phyloP scores from a whole-genome alignment of 2,797 vertebrate species.

The Pangasius djambal region DNA sequence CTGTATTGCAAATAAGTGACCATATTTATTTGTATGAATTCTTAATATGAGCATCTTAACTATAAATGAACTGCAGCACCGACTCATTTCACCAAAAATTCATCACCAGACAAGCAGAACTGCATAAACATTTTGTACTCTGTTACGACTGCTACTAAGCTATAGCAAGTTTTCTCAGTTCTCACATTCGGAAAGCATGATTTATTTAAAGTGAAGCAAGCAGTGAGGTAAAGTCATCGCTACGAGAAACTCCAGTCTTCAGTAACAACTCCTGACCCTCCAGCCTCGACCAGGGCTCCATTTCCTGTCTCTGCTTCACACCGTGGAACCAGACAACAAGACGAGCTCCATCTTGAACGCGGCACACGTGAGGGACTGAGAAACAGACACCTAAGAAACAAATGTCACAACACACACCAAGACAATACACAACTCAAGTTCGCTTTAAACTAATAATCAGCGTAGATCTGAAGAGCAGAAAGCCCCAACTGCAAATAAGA shows the following conservation, averaged over 20 bases:
- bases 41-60: background rate
- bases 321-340: constrained; percentile 22
- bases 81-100: background rate
- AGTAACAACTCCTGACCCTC: constrained; percentile 50
- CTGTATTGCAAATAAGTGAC: too few relatives aligned
- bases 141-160: background rate
- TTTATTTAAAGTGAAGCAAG: constrained; percentile 14
- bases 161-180: too few relatives aligned
- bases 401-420: background rate
- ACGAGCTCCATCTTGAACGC: constrained; percentile 28
- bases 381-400: constrained; percentile 10
- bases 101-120: background rate
- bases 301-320: constrained; percentile 64
- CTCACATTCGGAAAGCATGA: constrained; percentile 1
- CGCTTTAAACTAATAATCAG: background rate
- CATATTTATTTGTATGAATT: background rate
- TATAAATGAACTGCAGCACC: background rate
- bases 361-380: constrained; percentile 16
- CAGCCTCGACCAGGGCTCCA: constrained; percentile 59
- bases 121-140: background rate
- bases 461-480: background rate
- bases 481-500: background rate
- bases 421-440: background rate
- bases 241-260: constrained; percentile 47
- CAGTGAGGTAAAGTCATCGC: constrained; percentile 7